Evolutionary conservation across 2,113 vertebrate genomes (phyloP).

Genomic region (Microcebus tavaratra): DNA sequence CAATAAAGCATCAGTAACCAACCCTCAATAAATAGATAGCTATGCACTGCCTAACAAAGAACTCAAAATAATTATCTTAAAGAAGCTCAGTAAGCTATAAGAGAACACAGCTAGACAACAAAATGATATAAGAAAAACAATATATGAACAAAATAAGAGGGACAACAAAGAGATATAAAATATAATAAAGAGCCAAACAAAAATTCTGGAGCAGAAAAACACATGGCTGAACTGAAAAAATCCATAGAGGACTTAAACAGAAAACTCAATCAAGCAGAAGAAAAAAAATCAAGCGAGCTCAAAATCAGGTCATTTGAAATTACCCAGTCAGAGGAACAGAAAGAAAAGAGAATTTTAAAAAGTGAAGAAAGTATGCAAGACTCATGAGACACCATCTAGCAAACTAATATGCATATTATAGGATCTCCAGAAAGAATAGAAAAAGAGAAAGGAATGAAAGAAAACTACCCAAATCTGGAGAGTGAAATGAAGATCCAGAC

Average conservation of each 20-base stretch:
- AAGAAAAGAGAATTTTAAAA: not conserved
- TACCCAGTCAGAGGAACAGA: not conserved
- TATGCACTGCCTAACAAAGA: not conserved
- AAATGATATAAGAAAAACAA: not conserved
- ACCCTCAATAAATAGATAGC: not conserved
- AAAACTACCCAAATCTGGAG: not conserved
- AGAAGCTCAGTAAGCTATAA: not conserved
- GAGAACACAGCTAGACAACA: not conserved
- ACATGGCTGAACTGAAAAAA: not conserved
- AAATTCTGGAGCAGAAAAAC: not conserved
- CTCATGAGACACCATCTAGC: not conserved
- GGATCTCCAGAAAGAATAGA: not conserved
- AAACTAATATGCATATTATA: not conserved
- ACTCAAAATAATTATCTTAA: not conserved
- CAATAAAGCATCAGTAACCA: not conserved
- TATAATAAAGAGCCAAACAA: not conserved
- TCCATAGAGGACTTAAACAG: not conserved
- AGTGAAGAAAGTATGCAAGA: not conserved
- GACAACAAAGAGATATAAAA: not conserved
- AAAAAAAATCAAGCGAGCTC: not conserved
- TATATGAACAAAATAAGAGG: not conserved
- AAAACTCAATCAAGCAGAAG: not conserved
- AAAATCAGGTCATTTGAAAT: not conserved
- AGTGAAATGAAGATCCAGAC: not conserved
- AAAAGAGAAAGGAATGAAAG: not conserved